phyloP scores from a whole-genome alignment of 1,140 invertebrate genomes.

The Panagrolaimus sp. region DNA sequence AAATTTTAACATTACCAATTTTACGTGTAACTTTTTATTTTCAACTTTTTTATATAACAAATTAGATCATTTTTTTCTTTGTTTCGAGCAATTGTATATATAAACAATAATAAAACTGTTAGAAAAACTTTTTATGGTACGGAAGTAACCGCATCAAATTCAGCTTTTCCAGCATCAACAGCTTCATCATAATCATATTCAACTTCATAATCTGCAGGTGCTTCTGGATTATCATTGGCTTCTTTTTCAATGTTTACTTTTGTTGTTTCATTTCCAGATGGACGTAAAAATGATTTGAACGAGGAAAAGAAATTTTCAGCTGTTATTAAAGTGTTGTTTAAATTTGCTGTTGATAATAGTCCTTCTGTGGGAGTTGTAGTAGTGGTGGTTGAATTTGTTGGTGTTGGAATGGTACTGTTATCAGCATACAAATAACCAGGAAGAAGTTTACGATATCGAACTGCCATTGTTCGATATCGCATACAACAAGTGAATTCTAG shows the following conservation, averaged over 20 bases:
- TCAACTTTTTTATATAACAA: no score
- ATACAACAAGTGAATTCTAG: conserved; percentile 13
- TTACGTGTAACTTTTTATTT: no score
- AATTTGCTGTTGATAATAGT: not conserved
- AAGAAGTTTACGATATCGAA: conserved; percentile 8
- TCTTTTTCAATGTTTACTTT: no score
- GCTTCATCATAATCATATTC: not conserved
- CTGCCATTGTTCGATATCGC: conserved; percentile 7
- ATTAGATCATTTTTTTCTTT: no score
- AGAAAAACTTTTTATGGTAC: not conserved
- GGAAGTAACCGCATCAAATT: not conserved
- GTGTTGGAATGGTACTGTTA: not conserved
- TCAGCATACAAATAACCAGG: not conserved
- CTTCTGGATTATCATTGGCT: not conserved
- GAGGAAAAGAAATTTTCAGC: conserved; percentile 1
- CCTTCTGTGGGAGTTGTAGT: not conserved
- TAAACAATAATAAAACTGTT: no score
- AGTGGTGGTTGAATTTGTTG: not conserved
- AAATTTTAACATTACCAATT: no score
- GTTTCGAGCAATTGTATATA: no score
- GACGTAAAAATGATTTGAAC: not conserved
- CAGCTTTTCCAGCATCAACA: not conserved
- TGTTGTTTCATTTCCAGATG: not conserved
- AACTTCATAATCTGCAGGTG: conserved; percentile 2
- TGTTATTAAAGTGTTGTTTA: not conserved